Evolutionary conservation across 1,140 invertebrate genomes (phyloP).

Genomic region (Pachyrhynchus sulphureomaculatus): DNA sequence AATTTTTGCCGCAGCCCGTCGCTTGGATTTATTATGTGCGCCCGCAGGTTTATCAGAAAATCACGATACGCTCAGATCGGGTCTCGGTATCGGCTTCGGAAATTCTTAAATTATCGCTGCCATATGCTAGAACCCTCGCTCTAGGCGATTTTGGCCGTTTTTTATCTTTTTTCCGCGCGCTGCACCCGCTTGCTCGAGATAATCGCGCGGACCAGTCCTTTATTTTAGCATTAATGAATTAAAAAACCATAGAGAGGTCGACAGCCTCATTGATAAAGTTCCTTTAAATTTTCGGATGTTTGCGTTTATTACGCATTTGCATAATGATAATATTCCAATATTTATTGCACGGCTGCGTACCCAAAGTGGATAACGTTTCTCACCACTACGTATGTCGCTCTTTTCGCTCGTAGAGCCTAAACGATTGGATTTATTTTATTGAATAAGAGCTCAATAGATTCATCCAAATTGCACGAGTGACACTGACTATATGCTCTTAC

Average conservation of each 20-base stretch:
- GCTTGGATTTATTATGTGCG: constrained; percentile 22
- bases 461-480: too few species aligned
- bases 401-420: too few species aligned
- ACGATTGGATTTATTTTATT: too few species aligned
- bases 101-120: constrained; percentile 30
- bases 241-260: constrained; percentile 11
- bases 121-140: constrained; percentile 24
- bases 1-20: neutral
- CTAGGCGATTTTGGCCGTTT: constrained; percentile 1
- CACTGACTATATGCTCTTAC: too few species aligned
- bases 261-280: neutral
- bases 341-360: too few species aligned
- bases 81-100: constrained; percentile 31
- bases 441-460: too few species aligned
- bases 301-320: too few species aligned
- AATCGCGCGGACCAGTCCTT: constrained; percentile 17
- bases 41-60: constrained; percentile 28
- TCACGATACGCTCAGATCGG: constrained; percentile 22
- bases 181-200: constrained; percentile 12
- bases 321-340: too few species aligned
- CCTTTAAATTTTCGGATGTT: too few species aligned
- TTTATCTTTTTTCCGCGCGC: constrained; percentile 2
- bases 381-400: too few species aligned
- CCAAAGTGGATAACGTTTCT: too few species aligned
- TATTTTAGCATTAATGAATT: constrained; percentile 27